Conservation (phyloP, 2,113 vertebrate species). For the Sapajus apella region DNA sequence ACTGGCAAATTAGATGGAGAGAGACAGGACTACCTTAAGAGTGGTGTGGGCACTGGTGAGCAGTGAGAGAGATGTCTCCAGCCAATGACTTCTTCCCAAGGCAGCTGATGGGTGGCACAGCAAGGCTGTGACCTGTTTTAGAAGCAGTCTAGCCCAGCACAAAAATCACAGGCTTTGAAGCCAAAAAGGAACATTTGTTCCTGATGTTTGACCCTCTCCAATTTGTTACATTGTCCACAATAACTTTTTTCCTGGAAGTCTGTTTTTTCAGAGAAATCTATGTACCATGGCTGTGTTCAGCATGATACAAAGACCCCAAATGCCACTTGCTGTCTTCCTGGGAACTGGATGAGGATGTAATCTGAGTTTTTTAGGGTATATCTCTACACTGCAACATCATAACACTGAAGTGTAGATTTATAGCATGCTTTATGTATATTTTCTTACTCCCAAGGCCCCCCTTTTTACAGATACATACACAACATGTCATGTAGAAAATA, state of each 20-base stretch:
- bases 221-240: slow-evolving; percentile 24
- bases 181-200: slow-evolving; percentile 33
- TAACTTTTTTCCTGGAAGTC: slow-evolving; percentile 58
- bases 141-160: not conserved
- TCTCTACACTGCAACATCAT: slow-evolving; percentile 73
- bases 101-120: not conserved
- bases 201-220: not conserved
- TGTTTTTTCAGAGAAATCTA: slow-evolving; percentile 72
- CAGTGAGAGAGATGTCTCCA: not conserved
- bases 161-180: not conserved
- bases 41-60: not conserved
- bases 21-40: fast-evolving
- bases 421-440: slow-evolving; percentile 87
- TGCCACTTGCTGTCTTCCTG: not conserved
- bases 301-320: slow-evolving; percentile 24
- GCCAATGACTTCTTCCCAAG: not conserved
- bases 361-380: slow-evolving; percentile 77
- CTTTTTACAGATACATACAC: slow-evolving; percentile 88
- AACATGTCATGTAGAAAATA: slow-evolving; percentile 89
- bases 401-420: slow-evolving; percentile 84
- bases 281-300: not conserved
- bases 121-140: not conserved
- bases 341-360: slow-evolving; percentile 75
- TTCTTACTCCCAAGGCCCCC: slow-evolving; percentile 85
- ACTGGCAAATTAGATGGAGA: too few relatives aligned